Conservation (phyloP, 1,140 invertebrate species). For the Apis florea region DNA sequence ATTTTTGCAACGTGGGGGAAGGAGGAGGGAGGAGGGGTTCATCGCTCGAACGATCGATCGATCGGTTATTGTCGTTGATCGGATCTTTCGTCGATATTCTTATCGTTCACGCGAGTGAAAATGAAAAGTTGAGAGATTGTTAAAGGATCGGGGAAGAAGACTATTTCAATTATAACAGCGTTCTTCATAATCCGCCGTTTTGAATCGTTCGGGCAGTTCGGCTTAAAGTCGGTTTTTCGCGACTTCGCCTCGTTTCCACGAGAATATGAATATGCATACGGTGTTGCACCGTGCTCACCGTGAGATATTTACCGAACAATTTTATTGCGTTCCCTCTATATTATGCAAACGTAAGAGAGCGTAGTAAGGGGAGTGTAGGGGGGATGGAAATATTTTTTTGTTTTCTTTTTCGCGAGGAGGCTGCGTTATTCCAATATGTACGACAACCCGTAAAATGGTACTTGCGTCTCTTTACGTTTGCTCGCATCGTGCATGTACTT, state of each 20-base stretch:
- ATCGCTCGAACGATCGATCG: too few species aligned
- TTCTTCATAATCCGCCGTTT: neutral
- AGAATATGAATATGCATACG: slow-evolving; percentile 14
- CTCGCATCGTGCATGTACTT: too few species aligned
- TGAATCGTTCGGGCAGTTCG: neutral
- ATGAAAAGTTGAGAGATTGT: too few species aligned
- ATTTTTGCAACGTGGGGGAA: neutral
- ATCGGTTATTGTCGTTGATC: too few species aligned
- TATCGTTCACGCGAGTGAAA: too few species aligned
- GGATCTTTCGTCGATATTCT: too few species aligned
- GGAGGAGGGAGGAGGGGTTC: too few species aligned
- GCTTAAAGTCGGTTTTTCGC: neutral
- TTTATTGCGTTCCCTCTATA: slow-evolving; percentile 6
- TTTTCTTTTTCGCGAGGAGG: neutral
- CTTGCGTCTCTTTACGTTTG: neutral
- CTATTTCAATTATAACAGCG: too few species aligned
- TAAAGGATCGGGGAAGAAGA: too few species aligned
- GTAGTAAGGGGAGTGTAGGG: neutral
- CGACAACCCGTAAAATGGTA: slow-evolving; percentile 5
- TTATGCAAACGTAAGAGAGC: neutral
- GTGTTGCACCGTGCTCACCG: neutral
- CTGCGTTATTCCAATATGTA: neutral
- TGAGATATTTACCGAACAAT: slow-evolving; percentile 21
- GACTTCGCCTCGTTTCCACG: slow-evolving; percentile 4
- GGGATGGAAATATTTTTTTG: neutral